Conservation (phyloP, 2,113 vertebrate genomes). For the Taxidea taxus region DNA sequence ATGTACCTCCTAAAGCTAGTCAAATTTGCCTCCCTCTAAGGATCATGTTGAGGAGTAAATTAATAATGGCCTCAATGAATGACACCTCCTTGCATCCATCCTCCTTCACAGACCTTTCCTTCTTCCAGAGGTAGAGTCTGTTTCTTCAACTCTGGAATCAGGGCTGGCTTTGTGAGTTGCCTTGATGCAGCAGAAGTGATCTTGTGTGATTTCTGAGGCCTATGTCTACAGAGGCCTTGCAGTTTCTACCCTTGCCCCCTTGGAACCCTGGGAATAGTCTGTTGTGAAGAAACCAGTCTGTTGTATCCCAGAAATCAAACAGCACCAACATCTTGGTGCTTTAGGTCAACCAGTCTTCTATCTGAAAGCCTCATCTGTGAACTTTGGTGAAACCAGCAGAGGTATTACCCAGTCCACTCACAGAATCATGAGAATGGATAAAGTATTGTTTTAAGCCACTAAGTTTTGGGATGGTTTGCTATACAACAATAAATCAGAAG, state of each 20-base stretch:
- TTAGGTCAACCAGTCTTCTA: not conserved
- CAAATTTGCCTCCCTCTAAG: not conserved
- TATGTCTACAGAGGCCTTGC: not conserved
- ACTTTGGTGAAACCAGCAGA: not conserved
- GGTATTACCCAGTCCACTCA: not conserved
- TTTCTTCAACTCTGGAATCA: not conserved
- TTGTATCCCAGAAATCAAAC: not conserved
- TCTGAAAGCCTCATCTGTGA: not conserved
- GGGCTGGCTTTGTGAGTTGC: not conserved
- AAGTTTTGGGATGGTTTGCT: not conserved
- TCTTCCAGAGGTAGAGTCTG: not conserved
- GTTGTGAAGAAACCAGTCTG: not conserved
- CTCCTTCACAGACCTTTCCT: not conserved
- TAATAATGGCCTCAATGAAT: not conserved
- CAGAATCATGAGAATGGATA: not conserved
- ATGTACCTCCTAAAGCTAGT: not conserved
- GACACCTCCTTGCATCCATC: not conserved
- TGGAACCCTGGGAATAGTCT: not conserved
- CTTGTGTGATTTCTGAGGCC: not conserved
- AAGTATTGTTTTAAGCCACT: not conserved
- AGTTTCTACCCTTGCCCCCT: not conserved
- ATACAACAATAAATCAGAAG: not conserved
- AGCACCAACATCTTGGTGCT: not conserved
- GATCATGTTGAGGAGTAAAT: not conserved
- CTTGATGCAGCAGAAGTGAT: not conserved